phyloP scores from a whole-genome alignment of 2,113 vertebrate genomes.

The Etheostoma spectabile region DNA sequence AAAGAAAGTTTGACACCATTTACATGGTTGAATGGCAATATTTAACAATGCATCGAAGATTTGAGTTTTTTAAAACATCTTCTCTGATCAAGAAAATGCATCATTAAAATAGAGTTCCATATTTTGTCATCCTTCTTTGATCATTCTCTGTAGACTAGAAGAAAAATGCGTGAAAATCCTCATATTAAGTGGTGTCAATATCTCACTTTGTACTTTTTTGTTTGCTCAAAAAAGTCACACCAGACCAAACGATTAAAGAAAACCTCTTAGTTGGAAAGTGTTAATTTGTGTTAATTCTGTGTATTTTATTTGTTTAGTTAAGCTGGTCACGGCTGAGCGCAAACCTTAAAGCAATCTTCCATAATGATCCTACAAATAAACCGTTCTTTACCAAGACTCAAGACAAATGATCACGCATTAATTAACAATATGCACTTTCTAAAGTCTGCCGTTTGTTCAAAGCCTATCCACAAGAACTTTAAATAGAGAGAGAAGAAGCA shows the following conservation, averaged over 20 bases:
- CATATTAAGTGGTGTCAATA: background rate
- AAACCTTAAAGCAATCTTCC: slow-evolving; percentile 16
- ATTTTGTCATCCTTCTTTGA: background rate
- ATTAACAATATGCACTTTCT: slow-evolving; percentile 48
- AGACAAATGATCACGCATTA: slow-evolving; percentile 40
- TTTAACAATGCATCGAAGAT: background rate
- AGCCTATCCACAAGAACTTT: slow-evolving; percentile 13
- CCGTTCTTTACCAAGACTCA: slow-evolving; percentile 33
- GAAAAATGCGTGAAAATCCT: background rate
- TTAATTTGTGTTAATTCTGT: background rate
- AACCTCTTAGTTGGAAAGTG: slow-evolving; percentile 3
- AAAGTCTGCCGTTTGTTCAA: slow-evolving; percentile 31
- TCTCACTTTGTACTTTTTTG: background rate
- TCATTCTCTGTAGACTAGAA: background rate
- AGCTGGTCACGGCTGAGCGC: background rate
- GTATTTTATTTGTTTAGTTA: background rate
- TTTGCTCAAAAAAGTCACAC: background rate
- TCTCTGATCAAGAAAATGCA: background rate
- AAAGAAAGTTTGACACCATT: background rate
- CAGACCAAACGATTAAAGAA: slow-evolving; percentile 3
- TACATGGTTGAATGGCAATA: background rate
- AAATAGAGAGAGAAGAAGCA: slow-evolving; percentile 27
- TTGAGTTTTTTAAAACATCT: background rate
- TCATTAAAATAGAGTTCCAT: background rate
- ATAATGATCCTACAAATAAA: slow-evolving; percentile 47